phyloP scores from a whole-genome alignment of 2,888 invertebrate species.

The Mamestra brassicae region DNA sequence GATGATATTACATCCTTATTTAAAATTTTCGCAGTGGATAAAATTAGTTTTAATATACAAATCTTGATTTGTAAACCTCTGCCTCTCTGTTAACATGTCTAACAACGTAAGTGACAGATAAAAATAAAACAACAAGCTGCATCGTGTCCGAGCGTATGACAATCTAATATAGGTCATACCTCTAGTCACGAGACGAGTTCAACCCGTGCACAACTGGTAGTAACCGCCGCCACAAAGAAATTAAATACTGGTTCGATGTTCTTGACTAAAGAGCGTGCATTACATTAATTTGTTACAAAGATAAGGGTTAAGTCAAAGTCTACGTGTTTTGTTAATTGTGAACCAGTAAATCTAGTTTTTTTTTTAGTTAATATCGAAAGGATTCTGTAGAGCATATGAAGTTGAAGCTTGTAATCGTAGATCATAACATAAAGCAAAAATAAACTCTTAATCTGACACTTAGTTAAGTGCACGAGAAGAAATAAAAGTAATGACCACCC shows the following conservation, averaged over 20 bases:
- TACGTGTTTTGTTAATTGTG: slow-evolving; percentile 30
- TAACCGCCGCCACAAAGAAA: slow-evolving; percentile 46
- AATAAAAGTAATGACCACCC: slow-evolving; percentile 11
- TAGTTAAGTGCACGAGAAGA: not conserved
- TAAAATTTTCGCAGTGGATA: not conserved
- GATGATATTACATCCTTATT: not conserved
- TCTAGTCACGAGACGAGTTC: slow-evolving; percentile 52
- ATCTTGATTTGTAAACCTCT: slow-evolving; percentile 1
- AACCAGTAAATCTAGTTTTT: slow-evolving; percentile 15
- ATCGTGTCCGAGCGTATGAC: slow-evolving; percentile 56
- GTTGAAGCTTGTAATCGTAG: slow-evolving; percentile 12
- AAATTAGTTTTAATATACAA: not conserved
- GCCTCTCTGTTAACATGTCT: slow-evolving; percentile 26
- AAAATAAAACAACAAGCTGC: slow-evolving; percentile 63
- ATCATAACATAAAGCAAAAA: slow-evolving; percentile 2
- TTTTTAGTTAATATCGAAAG: slow-evolving; percentile 11
- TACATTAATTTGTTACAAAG: slow-evolving; percentile 44
- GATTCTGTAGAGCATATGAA: not conserved
- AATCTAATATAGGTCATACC: slow-evolving; percentile 61
- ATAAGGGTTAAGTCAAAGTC: slow-evolving; percentile 56
- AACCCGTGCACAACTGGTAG: slow-evolving; percentile 61
- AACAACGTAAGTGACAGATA: slow-evolving; percentile 45
- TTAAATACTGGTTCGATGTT: slow-evolving; percentile 58
- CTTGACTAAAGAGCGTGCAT: slow-evolving; percentile 48
- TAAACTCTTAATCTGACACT: not conserved